Base-by-base conservation (phyloP, 2,888 invertebrate genomes). In the Dicyrtomina minuta region DNA sequence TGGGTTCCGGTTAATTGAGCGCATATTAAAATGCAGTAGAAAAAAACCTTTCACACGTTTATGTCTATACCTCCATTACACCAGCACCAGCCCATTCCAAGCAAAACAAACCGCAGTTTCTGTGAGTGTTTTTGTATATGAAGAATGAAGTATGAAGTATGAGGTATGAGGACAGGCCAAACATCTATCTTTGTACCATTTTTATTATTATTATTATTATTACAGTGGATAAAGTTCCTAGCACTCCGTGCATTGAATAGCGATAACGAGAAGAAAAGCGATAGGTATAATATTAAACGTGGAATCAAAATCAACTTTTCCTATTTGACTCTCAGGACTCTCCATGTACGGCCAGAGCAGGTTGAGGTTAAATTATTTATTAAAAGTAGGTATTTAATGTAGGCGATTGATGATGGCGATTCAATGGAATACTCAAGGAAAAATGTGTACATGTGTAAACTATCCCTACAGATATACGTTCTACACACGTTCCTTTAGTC, bases 281-380 rank as follows among this genome's bases (percentile, higher is more conserved):
- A n/a, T n/a, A n/a, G n/a, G n/a, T n/a, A n/a, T n/a, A n/a, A n/a
- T n/a, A n/a, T n/a, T n/a, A n/a, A n/a, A n/a, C n/a, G n/a, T n/a
- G n/a, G n/a, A n/a, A n/a, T n/a, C n/a, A n/a, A n/a, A n/a, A n/a
- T 20, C 39, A 22, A 58, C 58, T 58, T 58, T 58, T 58, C 39
- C 58, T 58, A 13, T 58, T 58, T 17, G 33, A 33, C 8, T 41
- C 13, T 56, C 58, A 22, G 39, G 39, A 43, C 65, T 41, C 22
- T 24, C 65, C 55, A 65, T 65, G 22, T 65, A 65, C 24, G 65
- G 65, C 58, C 33, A 24, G 39, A 65, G 24, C 26, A 55, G 55
- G 65, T 43, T 55, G 53, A 65, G 65, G 65, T 65, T 55, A 65
- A 65, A 65, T 55, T 65, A 53, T 33, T 33, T 33, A 33, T 33